Evolutionary conservation across 2,888 invertebrate genomes (phyloP), one percentile per base, ranked within the genome.

Genomic region (Coelinius sp.): DNA sequence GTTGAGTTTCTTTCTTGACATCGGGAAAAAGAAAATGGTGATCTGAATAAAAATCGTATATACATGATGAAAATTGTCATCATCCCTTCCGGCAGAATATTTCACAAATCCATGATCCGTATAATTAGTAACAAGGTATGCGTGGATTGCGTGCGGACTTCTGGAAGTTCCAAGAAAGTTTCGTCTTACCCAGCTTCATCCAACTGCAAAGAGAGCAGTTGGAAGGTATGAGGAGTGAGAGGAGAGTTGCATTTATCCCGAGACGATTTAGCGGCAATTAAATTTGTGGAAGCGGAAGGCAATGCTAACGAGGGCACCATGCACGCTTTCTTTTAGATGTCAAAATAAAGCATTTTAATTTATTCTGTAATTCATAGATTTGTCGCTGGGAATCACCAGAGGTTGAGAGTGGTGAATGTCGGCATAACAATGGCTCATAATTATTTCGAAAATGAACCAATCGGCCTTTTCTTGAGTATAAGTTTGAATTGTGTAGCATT

Each of bases 201-300:
- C 59, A 59, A 35, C 59, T 59, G 3, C 59, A 68, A 64, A 67
- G 72, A 68, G 70, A 69, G 56, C 70, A 25, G 59, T n/a, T 53
- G 12, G 12, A 14, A 25, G 14, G 35, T 46, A 52, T 38, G 17
- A 44, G 22, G 70, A 27, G 27, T 22, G 22, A 49, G 49, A 49
- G 59, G 73, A 69, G 74, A 66, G 75, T 76, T 69, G 49, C 74
- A 76, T 77, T 76, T 75, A 74, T 69, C 73, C 68, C 67, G 63
- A 35, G 64, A 69, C 67, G 63, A 53, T 53, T 53, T 25, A 53
- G 53, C 25, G 27, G 62, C 62, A 69, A 69, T 69, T 69, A 69
- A 63, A 69, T 63, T 62, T 68, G 56, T 68, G 44, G 59, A 59
- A 56, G 56, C 59, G 59, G 35, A 35, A 56, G 56, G 20, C 59